Base-by-base conservation (phyloP, 2,797 vertebrate species). In the Pempheris klunzingeri region DNA sequence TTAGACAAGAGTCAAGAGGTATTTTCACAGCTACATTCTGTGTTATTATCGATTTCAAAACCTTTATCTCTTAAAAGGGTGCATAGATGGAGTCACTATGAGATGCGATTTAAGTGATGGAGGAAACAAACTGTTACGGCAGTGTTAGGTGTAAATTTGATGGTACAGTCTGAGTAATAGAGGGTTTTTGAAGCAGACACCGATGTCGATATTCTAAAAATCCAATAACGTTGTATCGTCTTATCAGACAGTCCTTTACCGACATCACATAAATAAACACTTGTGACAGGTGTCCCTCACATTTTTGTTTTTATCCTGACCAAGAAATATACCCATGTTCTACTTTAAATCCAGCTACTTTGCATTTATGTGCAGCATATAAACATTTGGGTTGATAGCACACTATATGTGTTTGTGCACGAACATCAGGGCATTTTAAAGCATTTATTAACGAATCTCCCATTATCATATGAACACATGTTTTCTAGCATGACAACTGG, bases 21-120 rank as follows among this genome's bases (percentile, higher is more conserved):
- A 22, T 20, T n/a, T 39, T 71, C 49, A 66, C 34, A 81, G 47
- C 20, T 26, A n/a, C 22, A 32, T 17, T 64, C 13, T 58, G 9
- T 32, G 4, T 46, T 28, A 14, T 22, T n/a, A 63, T 34, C 52
- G 44, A 36, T 80, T 59, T 62, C 13, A 32, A 44, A 59, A 63
- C 2, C 10, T 67, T 6, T 28, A 36, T 30, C 39, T 54, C 17
- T 43, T 7, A 43, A 57, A 65, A 46, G 34, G 36, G 7, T 44
- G n/a, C 14, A 24, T 2, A 43, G 3, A 63, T 1, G 9, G 36
- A n/a, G 32, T 17, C 4, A 24, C n/a, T 9, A 6, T 30, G 39
- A 63, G 22, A 32, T 4, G 1, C 32, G 0, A 47, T 18, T 58
- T 57, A 22, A 59, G 24, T 11, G 3, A 24, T 39, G 17, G 5